Evolutionary conservation across 1,140 invertebrate genomes (phyloP).

Genomic region (Lucilia sericata): DNA sequence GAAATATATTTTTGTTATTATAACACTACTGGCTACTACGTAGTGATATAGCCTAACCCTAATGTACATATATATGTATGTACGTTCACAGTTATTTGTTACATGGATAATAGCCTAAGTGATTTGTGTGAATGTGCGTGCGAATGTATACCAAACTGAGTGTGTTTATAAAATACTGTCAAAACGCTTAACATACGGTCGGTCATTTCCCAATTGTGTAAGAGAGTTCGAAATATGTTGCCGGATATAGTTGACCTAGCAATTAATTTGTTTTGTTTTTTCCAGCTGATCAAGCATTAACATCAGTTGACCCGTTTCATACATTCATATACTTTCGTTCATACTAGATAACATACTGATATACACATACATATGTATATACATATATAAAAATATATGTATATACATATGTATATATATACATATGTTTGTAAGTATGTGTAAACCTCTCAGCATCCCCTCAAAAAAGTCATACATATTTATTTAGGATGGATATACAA

Average conservation of each 20-base stretch:
- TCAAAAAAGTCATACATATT: too few species aligned
- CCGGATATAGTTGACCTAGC: conserved; percentile 19
- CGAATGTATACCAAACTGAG: neutral
- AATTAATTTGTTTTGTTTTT: conserved; percentile 30
- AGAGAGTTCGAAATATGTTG: conserved; percentile 23
- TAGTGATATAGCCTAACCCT: too few species aligned
- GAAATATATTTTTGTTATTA: too few species aligned
- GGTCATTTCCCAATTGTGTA: neutral
- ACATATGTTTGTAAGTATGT: too few species aligned
- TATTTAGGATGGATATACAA: too few species aligned
- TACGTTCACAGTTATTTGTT: neutral
- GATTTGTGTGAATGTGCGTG: neutral
- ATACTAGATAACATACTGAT: too few species aligned
- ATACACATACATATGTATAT: too few species aligned
- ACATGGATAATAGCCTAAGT: neutral
- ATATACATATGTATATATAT: too few species aligned
- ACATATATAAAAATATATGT: too few species aligned
- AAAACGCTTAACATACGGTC: conserved; percentile 28
- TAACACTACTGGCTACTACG: too few species aligned
- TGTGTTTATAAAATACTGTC: conserved; percentile 4
- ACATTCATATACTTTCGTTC: neutral
- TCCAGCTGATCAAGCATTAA: conserved; percentile 26
- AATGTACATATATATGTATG: too few species aligned
- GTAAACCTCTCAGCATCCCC: too few species aligned
- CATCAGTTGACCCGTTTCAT: conserved; percentile 9